Base-by-base conservation (phyloP, 2,113 vertebrate species). In the Misgurnus mizolepis region DNA sequence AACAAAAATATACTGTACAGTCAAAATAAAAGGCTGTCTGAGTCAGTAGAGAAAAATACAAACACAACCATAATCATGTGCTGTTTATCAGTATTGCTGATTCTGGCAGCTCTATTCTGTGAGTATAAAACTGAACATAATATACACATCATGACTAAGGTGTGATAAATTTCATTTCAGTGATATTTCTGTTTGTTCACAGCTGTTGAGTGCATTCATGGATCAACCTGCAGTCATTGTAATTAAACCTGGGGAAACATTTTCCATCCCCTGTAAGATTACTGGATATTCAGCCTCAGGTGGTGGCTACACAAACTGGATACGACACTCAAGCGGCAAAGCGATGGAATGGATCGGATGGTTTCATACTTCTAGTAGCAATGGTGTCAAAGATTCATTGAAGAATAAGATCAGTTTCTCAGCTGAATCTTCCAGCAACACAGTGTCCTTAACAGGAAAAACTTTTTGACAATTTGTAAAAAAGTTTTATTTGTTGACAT, bases 141-240 rank as follows among this genome's bases (percentile, higher is more conserved):
- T 10, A 47, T 2, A 47, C 10, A 47, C 45, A 47, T 7, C 10
- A 47, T 47, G 3, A 47, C 10, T 10, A 47, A 47, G 7, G 45
- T 47, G 45, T 47, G 10, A 47, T 2, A 6, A 5, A 10, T 47
- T 10, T 47, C 10, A 47, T 47, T 8, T 47, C 10, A 10, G 10
- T 34, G 27, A 34, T 34, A 34, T 1, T 34, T 34, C 7, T 6
- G 4, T 17, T 27, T 68, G 40, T 39, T 53, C 7, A 72, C 62
- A 75, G 62, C 64, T 60, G 11, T 67, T 60, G 49, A 68, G 4
- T 69, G 80, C 64, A 82, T 78, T 79, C 78, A 76, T 80, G 61
- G 27, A 69, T 41, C 71, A 80, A 62, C 53, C 76, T 61, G 47
- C 76, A 12, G 61, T 49, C 9, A 72, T 81, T 27, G 45, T 68